These are phyloP conservation scores for Spisula subtruncata DNA, from an alignment of 2,888 invertebrate species.

Conservation along the genomic window DNA sequence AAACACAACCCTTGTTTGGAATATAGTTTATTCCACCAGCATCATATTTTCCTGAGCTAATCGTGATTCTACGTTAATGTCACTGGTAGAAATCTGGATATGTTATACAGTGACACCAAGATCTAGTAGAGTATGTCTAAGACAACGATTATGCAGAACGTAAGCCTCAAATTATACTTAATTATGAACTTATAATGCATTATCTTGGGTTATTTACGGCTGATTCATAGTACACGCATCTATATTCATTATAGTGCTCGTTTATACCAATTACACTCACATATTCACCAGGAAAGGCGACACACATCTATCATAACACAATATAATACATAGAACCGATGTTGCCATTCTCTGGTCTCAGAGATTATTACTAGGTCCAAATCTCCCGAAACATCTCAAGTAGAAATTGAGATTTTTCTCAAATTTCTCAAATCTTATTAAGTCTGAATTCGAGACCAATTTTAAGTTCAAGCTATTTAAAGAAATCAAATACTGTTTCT, in stretches of 20 bases:
- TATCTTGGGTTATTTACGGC: constrained; percentile 12
- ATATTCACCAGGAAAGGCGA: not conserved
- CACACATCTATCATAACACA: not conserved
- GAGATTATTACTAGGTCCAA: no score
- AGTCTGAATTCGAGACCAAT: no score
- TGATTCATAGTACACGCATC: not conserved
- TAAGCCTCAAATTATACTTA: not conserved
- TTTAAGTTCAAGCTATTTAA: no score
- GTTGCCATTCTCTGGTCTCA: no score
- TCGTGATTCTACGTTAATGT: not conserved
- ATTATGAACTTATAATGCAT: not conserved
- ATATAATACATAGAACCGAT: no score
- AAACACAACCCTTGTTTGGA: not conserved
- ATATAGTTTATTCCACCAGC: no score
- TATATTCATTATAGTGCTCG: not conserved
- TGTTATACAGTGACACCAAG: no score
- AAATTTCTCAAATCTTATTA: no score
- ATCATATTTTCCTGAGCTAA: not conserved
- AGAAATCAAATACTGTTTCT: no score
- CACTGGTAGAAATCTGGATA: not conserved
- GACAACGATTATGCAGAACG: not conserved
- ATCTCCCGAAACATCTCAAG: no score
- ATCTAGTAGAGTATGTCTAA: not conserved
- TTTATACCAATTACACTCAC: not conserved
- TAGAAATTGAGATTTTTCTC: no score